These are phyloP conservation scores for Gambusia affinis DNA, from an alignment of 2,113 vertebrate genomes.

Conservation along the genomic window DNA sequence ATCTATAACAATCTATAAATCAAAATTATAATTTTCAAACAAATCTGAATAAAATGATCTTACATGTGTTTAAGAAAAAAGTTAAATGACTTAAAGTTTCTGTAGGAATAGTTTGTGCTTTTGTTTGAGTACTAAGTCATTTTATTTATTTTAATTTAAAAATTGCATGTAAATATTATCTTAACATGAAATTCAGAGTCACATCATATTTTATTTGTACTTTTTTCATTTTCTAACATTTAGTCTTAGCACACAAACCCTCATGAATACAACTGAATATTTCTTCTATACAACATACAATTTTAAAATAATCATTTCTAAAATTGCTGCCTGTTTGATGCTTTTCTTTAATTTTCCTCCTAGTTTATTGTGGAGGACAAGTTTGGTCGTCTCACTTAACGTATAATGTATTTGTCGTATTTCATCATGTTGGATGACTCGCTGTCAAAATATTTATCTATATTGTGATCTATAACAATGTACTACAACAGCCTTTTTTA, in stretches of 20 bases:
- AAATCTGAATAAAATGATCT: too few relatives aligned
- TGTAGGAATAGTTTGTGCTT: too few relatives aligned
- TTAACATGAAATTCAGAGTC: too few relatives aligned
- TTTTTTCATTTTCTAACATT: background rate
- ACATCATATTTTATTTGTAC: too few relatives aligned
- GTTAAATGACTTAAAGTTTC: too few relatives aligned
- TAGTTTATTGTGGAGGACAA: conserved; percentile 2
- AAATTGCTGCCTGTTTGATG: background rate
- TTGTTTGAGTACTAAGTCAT: too few relatives aligned
- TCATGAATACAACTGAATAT: background rate
- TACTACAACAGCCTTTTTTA: conserved; percentile 52
- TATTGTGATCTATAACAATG: conserved; percentile 69
- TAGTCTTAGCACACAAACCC: background rate
- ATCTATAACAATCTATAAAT: too few relatives aligned
- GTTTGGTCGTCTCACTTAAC: conserved; percentile 24
- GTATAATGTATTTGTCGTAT: conserved; percentile 31
- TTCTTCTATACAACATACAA: background rate
- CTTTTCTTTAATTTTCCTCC: background rate
- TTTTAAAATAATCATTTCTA: background rate
- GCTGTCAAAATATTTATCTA: conserved; percentile 73
- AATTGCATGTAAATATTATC: too few relatives aligned
- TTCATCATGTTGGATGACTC: conserved; percentile 58
- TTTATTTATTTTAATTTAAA: too few relatives aligned
- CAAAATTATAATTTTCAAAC: too few relatives aligned
- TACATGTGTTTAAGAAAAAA: too few relatives aligned